These are phyloP conservation scores for Lagopus muta DNA, from an alignment of 2,113 vertebrate species.

Conservation along the genomic window DNA sequence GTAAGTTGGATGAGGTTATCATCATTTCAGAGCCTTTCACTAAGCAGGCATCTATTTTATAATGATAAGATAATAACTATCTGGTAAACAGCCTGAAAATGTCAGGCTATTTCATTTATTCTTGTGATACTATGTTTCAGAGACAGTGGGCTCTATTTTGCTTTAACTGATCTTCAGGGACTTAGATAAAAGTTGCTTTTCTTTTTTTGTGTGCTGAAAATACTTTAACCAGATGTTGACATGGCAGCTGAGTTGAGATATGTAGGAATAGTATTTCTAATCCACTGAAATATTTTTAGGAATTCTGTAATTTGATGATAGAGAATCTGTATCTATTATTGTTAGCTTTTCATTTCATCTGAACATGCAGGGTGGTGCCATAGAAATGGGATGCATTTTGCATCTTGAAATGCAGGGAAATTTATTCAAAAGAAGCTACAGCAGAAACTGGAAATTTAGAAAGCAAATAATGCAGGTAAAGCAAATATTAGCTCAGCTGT, in stretches of 20 bases:
- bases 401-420: not conserved
- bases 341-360: not conserved
- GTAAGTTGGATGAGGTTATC: not conserved
- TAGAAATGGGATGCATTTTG: not conserved
- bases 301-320: not conserved
- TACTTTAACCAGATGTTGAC: not conserved
- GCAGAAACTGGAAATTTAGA: not conserved
- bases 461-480: conserved; percentile 32
- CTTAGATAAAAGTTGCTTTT: not conserved
- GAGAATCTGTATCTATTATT: not conserved
- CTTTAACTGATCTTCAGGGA: not conserved
- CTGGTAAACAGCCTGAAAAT: conserved; percentile 1
- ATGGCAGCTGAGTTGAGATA: not conserved
- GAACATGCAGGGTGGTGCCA: not conserved
- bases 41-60: not conserved
- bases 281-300: not conserved
- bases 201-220: not conserved
- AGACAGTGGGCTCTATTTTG: not conserved
- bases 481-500: conserved; percentile 14
- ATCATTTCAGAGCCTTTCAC: not conserved
- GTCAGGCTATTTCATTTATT: not conserved
- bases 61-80: not conserved
- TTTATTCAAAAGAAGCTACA: not conserved
- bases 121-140: not conserved
- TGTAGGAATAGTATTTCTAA: not conserved